Conservation (phyloP, 2,113 vertebrate species). For the Labeo catla region DNA sequence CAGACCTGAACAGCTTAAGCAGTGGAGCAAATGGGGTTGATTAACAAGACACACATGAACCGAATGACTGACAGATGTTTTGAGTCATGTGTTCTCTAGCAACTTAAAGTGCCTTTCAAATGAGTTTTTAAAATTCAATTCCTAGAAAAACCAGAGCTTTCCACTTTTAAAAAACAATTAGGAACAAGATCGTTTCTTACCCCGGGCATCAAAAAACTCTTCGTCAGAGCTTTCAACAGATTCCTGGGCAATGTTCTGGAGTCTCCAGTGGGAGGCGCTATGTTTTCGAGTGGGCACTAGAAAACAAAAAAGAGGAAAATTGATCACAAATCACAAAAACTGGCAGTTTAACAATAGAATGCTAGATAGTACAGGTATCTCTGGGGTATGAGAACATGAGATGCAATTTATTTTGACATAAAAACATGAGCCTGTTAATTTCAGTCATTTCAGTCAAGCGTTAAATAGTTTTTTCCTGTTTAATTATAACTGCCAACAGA, state of each 20-base stretch:
- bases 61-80: not conserved
- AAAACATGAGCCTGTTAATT: too few relatives aligned
- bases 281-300: constrained; percentile 67
- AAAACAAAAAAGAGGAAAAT: constrained; percentile 54
- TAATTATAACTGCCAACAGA: too few relatives aligned
- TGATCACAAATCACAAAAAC: not conserved
- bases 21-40: too few relatives aligned
- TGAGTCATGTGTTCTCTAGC: too few relatives aligned
- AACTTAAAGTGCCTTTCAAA: not conserved
- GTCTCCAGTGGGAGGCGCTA: constrained; percentile 74
- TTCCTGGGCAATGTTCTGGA: constrained; percentile 78
- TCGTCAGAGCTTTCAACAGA: constrained; percentile 86
- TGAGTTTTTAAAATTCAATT: not conserved
- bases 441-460: too few relatives aligned
- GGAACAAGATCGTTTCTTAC: constrained; percentile 66
- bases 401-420: too few relatives aligned
- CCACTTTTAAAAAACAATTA: not conserved
- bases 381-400: too few relatives aligned
- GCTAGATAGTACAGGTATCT: too few relatives aligned
- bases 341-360: too few relatives aligned
- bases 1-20: too few relatives aligned
- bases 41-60: too few relatives aligned
- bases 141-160: not conserved
- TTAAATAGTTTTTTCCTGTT: too few relatives aligned
- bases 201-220: constrained; percentile 88